These are phyloP conservation scores for Ips nitidus DNA, from an alignment of 1,140 invertebrate species.

Conservation along the genomic window DNA sequence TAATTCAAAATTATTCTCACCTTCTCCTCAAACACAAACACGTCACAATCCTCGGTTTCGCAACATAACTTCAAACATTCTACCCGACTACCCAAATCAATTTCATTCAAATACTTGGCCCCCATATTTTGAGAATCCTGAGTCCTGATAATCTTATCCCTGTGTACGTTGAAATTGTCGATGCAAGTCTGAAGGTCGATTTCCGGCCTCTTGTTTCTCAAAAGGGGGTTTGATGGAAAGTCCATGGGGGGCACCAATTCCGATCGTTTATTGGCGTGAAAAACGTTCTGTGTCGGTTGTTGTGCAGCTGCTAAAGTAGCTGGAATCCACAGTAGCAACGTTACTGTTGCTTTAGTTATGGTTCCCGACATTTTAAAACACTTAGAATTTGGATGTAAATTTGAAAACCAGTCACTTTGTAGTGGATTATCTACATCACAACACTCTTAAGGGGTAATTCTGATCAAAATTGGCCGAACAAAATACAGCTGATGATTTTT, in stretches of 20 bases:
- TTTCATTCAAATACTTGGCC: constrained; percentile 84
- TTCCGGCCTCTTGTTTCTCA: constrained; percentile 42
- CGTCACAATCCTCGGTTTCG: constrained; percentile 82
- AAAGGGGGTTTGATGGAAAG: constrained; percentile 8
- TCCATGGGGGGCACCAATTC: neutral
- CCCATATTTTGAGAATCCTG: constrained; percentile 84
- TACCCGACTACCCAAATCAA: constrained; percentile 73
- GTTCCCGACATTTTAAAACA: too few species aligned
- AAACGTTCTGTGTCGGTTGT: neutral
- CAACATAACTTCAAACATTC: constrained; percentile 87
- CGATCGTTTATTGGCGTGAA: neutral
- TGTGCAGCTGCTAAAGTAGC: neutral
- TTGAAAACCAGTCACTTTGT: too few species aligned
- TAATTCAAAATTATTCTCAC: constrained; percentile 52
- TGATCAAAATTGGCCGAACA: too few species aligned
- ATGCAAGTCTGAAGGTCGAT: constrained; percentile 51
- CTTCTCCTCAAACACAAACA: constrained; percentile 91
- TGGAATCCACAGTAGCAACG: neutral
- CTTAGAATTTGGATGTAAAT: too few species aligned
- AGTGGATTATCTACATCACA: too few species aligned
- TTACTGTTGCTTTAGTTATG: too few species aligned
- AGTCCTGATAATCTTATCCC: constrained; percentile 87
- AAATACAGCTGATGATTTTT: too few species aligned
- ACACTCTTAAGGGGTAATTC: too few species aligned
- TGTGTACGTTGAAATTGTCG: constrained; percentile 81